These are phyloP conservation scores for Drosophila diplacantha DNA, from an alignment of 2,888 invertebrate species.

Conservation along the genomic window DNA sequence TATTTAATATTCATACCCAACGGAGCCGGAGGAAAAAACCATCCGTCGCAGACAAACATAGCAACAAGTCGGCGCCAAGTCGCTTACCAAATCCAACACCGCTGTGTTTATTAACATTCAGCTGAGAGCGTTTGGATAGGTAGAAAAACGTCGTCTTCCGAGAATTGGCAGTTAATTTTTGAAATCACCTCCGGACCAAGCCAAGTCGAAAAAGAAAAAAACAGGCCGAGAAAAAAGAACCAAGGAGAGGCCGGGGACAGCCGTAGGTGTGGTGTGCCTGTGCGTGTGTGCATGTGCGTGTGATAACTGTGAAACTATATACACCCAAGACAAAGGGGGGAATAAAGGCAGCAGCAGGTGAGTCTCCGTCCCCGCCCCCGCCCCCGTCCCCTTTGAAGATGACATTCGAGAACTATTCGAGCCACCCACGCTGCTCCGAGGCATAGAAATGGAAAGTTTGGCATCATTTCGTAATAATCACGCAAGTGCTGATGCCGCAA, in stretches of 20 bases:
- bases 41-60: slow-evolving; percentile 47
- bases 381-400: background rate
- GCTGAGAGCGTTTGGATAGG: slow-evolving; percentile 43
- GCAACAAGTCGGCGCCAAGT: slow-evolving; percentile 66
- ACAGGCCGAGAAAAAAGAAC: slow-evolving; percentile 15
- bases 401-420: slow-evolving; percentile 38
- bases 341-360: slow-evolving; percentile 1
- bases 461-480: slow-evolving; percentile 33
- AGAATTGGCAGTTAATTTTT: slow-evolving; percentile 72
- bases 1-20: slow-evolving; percentile 61
- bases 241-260: slow-evolving; percentile 30
- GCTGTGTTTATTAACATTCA: slow-evolving; percentile 63
- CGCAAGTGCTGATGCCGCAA: slow-evolving; percentile 12
- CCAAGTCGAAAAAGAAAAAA: slow-evolving; percentile 17
- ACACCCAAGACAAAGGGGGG: slow-evolving; percentile 14
- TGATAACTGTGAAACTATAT: slow-evolving; percentile 58
- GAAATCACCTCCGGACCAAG: slow-evolving; percentile 43
- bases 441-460: slow-evolving; percentile 64
- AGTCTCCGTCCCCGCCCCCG: background rate
- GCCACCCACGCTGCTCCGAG: slow-evolving; percentile 50
- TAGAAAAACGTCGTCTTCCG: slow-evolving; percentile 49
- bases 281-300: slow-evolving; percentile 23
- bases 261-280: slow-evolving; percentile 39
- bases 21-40: slow-evolving; percentile 22
- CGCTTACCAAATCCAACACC: slow-evolving; percentile 17